phyloP scores from a whole-genome alignment of 2,113 vertebrate genomes.

The Myrmecobius fasciatus region DNA sequence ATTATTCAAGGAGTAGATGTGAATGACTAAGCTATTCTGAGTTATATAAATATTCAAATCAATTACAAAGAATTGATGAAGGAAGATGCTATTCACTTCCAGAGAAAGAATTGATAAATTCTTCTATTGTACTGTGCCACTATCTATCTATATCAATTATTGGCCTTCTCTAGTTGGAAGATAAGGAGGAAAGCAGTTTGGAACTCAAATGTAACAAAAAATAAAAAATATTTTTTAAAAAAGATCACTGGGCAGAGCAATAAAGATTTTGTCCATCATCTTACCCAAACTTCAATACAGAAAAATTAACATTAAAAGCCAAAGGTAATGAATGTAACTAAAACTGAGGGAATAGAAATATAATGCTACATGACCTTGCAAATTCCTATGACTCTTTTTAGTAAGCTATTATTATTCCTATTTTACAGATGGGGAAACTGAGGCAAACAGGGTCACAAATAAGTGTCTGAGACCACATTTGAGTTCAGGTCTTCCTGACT shows the following conservation, averaged over 20 bases:
- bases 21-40: background rate
- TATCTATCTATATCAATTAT: background rate
- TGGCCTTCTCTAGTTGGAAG: background rate
- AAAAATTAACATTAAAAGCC: background rate
- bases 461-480: background rate
- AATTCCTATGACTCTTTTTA: slow-evolving; percentile 30
- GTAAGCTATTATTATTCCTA: background rate
- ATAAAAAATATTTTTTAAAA: background rate
- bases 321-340: background rate
- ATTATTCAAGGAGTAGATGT: background rate
- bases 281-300: background rate
- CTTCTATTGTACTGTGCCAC: background rate
- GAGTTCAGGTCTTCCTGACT: background rate
- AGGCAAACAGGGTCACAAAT: background rate
- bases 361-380: background rate
- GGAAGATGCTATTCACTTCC: background rate
- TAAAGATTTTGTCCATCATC: background rate
- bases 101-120: background rate
- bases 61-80: too few species aligned
- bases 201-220: too few species aligned
- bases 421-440: background rate
- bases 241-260: background rate
- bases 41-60: background rate
- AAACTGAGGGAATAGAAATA: slow-evolving; percentile 23
- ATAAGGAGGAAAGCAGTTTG: too few species aligned